These are phyloP conservation scores for Charaxes varanes DNA, from an alignment of 1,140 invertebrate genomes.

Conservation along the genomic window DNA sequence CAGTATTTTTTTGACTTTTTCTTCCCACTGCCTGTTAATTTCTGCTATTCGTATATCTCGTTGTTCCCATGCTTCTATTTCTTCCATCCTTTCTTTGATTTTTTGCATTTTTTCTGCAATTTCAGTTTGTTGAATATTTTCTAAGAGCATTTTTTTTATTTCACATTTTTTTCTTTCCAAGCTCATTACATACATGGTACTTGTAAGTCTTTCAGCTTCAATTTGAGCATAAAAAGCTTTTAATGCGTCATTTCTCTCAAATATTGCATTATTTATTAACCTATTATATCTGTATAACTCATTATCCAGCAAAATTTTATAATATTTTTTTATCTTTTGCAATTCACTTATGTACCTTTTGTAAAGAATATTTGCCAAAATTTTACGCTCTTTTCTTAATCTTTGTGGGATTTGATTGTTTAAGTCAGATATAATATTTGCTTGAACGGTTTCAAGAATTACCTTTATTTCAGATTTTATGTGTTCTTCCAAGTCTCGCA, in stretches of 20 bases:
- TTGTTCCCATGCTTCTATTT: constrained; percentile 32
- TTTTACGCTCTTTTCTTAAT: constrained; percentile 36
- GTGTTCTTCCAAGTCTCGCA: constrained; percentile 51
- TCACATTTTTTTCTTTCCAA: constrained; percentile 60
- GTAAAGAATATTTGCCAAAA: constrained; percentile 38
- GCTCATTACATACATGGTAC: constrained; percentile 59
- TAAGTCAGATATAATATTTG: constrained; percentile 37
- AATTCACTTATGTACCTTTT: constrained; percentile 38
- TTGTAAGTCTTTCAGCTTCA: constrained; percentile 46
- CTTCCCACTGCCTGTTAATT: constrained; percentile 54
- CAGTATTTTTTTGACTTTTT: constrained; percentile 52
- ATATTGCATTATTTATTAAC: constrained; percentile 34
- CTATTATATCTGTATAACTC: constrained; percentile 36
- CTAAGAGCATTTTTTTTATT: constrained; percentile 47
- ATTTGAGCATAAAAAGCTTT: constrained; percentile 46
- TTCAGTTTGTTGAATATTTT: constrained; percentile 39
- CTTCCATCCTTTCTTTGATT: constrained; percentile 38
- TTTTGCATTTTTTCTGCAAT: constrained; percentile 36
- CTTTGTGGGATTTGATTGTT: constrained; percentile 48
- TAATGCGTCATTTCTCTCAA: constrained; percentile 50
- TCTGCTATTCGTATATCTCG: constrained; percentile 33
- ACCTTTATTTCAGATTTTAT: constrained; percentile 39
- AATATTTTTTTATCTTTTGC: constrained; percentile 51
- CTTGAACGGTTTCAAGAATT: constrained; percentile 31
- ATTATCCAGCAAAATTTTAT: constrained; percentile 42